Evolutionary conservation across 2,113 vertebrate genomes (phyloP).

Genomic region (Axis porcinus): DNA sequence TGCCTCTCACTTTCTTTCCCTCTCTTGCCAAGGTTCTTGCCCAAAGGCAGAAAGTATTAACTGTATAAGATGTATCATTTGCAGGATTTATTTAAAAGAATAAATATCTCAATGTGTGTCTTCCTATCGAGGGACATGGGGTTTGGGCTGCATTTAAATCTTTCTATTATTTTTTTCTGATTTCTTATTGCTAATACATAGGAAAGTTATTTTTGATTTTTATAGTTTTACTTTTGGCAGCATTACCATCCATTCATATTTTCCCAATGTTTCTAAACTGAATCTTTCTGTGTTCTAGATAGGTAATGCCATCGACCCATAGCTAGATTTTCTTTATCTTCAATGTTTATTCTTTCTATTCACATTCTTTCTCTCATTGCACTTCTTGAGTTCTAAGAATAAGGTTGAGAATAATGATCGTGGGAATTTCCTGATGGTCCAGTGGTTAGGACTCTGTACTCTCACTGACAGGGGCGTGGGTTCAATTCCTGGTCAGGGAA

Average conservation of each 20-base stretch:
- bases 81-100: neutral
- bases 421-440: neutral
- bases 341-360: neutral
- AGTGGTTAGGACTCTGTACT: neutral
- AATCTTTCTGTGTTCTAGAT: neutral
- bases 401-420: neutral
- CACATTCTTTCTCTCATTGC: neutral
- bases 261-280: neutral
- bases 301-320: neutral
- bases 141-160: neutral
- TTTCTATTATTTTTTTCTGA: neutral
- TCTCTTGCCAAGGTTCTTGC: neutral
- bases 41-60: neutral
- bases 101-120: neutral
- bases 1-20: neutral
- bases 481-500: neutral
- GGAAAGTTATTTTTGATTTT: neutral
- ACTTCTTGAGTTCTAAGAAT: neutral
- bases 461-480: neutral
- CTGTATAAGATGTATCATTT: neutral
- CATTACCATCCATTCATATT: neutral
- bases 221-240: neutral
- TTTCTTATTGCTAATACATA: neutral
- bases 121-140: neutral
- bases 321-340: neutral